Conservation (phyloP, 2,113 vertebrate species). For the Heptranchias perlo region DNA sequence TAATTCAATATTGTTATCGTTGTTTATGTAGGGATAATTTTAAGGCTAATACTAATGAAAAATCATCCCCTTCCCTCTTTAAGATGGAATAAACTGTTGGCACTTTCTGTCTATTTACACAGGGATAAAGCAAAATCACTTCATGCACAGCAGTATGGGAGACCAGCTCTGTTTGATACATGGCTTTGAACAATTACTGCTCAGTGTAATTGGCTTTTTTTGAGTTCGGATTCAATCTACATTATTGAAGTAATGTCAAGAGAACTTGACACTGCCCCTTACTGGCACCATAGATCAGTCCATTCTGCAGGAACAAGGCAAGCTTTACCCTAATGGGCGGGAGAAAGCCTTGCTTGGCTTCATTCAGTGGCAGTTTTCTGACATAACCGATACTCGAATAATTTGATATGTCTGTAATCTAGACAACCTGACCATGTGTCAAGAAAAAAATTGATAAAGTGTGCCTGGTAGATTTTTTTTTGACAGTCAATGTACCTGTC, state of each 20-base stretch:
- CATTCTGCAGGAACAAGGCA: not conserved
- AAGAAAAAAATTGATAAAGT: constrained; percentile 26
- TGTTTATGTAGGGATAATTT: not conserved
- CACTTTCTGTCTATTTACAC: constrained; percentile 4
- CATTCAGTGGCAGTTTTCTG: constrained; percentile 20
- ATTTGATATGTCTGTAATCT: constrained; percentile 8
- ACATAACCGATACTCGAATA: not conserved
- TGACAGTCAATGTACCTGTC: constrained; percentile 3
- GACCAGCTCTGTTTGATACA: not conserved
- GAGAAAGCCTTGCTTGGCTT: not conserved
- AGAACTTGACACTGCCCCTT: not conserved
- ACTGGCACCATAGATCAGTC: not conserved
- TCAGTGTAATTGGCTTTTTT: not conserved
- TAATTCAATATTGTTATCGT: not conserved
- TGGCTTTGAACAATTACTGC: constrained; percentile 17
- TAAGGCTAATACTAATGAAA: not conserved
- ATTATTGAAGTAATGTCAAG: not conserved
- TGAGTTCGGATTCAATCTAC: not conserved
- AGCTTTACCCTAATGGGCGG: not conserved
- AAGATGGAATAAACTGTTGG: not conserved
- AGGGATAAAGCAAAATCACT: not conserved
- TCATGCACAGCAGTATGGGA: not conserved
- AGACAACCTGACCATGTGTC: not conserved
- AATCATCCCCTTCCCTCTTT: not conserved
- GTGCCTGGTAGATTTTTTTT: not conserved